A percentile compares a stretch with the other conserved stretches of the same genome.
phyloP scores from a whole-genome alignment of 2,113 vertebrate genomes.

The Axis porcinus region DNA sequence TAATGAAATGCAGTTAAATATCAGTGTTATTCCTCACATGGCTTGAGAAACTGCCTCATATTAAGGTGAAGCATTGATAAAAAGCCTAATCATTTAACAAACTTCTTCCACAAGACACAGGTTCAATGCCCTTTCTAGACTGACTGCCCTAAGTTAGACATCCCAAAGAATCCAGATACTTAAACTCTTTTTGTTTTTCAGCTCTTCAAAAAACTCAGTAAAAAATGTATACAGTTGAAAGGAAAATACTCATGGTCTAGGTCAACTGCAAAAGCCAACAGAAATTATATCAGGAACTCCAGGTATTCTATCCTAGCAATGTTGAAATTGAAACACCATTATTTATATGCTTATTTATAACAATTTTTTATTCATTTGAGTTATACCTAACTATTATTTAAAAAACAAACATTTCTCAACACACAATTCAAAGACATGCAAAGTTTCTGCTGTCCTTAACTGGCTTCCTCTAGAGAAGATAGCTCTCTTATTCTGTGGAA shows the following conservation, averaged over 20 bases:
- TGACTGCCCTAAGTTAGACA: background rate
- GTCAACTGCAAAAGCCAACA: background rate
- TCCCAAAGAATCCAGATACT: background rate
- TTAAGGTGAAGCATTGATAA: background rate
- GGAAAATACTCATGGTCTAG: background rate
- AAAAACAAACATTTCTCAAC: constrained; percentile 6
- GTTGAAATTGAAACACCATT: constrained; percentile 7
- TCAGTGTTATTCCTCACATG: background rate
- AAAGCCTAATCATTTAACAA: background rate
- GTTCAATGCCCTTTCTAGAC: constrained; percentile 4
- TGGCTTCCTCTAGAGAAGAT: constrained; percentile 44
- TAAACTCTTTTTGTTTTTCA: background rate
- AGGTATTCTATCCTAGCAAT: background rate
- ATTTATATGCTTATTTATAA: constrained; percentile 42
- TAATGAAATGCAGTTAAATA: background rate
- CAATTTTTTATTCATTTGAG: background rate
- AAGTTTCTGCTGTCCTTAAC: constrained; percentile 45
- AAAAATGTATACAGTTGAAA: background rate
- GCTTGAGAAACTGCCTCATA: background rate
- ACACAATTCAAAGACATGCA: constrained; percentile 45
- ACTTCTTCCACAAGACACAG: background rate
- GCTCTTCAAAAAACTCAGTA: background rate
- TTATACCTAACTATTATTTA: constrained; percentile 10
- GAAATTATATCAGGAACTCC: constrained; percentile 6
- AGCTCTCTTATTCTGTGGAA: constrained; percentile 21